Evolutionary conservation across 1,140 invertebrate species (phyloP), one percentile per base, ranked within the genome.

Genomic region (Metopolophium dirhodum): DNA sequence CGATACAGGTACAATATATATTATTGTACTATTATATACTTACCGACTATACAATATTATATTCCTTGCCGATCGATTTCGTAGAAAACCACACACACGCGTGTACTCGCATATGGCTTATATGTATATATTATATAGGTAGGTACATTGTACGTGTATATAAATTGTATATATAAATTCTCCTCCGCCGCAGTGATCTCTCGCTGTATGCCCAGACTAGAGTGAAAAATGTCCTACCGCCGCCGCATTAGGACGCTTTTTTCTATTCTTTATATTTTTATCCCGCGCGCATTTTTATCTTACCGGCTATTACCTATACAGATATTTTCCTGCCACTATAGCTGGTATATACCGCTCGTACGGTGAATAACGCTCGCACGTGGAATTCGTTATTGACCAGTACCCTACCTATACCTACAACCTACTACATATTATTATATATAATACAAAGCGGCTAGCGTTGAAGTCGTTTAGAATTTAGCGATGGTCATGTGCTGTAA

Each of bases 381-480:
- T 23, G 41, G 89, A 90, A 68, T 90, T 68, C 57, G 20, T 90
- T 61, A 90, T 90, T 90, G 45, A 90, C 89, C 49, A 37, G 41
- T 47, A 47, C 37, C 35, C 49, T 51, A 51, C 49, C 49, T 51
- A 49, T 85, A 45, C 20, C 14, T 88, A 88, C 22, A 41, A 47
- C 26, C 26, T 61, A n/a, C 35, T 37, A 57, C 37, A 61, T 30
- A 47, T 85, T 41, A 85, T 47, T 47, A 20, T 54, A 54, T 41
- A 8, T 45, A 51, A 7, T 49, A 90, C 37, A 2, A 45, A 83
- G 45, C 45, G 45, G 85, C 41, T 86, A 2, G 45, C 89, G 45
- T 68, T 90, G 14, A 90, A 90, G 89, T 90, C 37, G 57, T 90
- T 90, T 90, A 90, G 61, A 77, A 77, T 77, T 77, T 77, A 77